Percentiles rank a stretch among this genome's conserved stretches.
Conservation (phyloP, 2,888 invertebrate species). For the Drosophila stalkeri region DNA sequence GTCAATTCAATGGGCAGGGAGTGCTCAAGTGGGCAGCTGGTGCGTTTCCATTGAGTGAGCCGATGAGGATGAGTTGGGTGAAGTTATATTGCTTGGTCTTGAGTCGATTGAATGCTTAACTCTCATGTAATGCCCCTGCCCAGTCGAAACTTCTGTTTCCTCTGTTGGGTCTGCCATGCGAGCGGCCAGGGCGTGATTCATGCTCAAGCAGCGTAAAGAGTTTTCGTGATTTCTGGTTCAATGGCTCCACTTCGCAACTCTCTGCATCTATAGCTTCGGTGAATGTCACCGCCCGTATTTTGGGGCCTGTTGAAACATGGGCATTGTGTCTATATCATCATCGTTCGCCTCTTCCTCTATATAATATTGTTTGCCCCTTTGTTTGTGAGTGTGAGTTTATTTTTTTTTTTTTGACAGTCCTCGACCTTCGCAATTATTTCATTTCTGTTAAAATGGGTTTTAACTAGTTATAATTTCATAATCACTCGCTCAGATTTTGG, state of each 20-base stretch:
- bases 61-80: constrained; percentile 15
- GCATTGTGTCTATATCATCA: constrained; percentile 3
- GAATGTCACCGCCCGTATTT: constrained; percentile 56
- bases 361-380: neutral
- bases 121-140: neutral
- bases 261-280: constrained; percentile 1
- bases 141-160: constrained; percentile 9
- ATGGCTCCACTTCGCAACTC: constrained; percentile 49
- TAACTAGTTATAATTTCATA: constrained; percentile 28
- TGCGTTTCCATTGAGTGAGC: constrained; percentile 45
- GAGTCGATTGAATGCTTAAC: constrained; percentile 25
- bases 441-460: constrained; percentile 28
- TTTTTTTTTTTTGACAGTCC: constrained; percentile 20
- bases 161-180: neutral
- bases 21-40: constrained; percentile 41
- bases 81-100: constrained; percentile 24
- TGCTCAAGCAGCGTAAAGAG: constrained; percentile 68
- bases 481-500: constrained; percentile 26
- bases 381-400: neutral
- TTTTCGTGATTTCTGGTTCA: constrained; percentile 74
- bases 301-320: constrained; percentile 37
- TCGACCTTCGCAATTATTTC: constrained; percentile 52
- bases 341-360: neutral
- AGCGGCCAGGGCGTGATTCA: constrained; percentile 32
- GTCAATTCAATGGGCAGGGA: constrained; percentile 24